Conservation (phyloP, 1,140 invertebrate genomes). For the Saccostrea cuccullata region DNA sequence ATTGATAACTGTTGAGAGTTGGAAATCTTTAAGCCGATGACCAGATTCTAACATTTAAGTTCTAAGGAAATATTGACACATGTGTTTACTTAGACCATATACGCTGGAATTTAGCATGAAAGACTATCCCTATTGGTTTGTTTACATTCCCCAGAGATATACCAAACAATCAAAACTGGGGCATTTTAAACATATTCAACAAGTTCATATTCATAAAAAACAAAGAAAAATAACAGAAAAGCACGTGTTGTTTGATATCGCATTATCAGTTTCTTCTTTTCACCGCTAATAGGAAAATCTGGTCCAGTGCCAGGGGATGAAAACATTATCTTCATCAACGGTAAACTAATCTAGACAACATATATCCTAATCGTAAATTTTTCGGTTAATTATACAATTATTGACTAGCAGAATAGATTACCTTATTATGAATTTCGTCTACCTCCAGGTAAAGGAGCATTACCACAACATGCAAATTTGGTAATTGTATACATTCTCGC, state of each 20-base stretch:
- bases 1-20: background rate
- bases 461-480: slow-evolving; percentile 12
- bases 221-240: background rate
- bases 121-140: background rate
- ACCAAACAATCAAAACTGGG: background rate
- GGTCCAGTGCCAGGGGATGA: slow-evolving; percentile 2
- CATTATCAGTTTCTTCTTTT: slow-evolving; percentile 12
- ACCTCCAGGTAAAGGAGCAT: background rate
- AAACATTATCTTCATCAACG: background rate
- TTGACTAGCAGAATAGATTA: background rate
- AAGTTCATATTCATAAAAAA: background rate
- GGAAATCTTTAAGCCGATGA: background rate
- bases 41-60: background rate
- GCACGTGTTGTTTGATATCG: background rate
- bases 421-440: background rate
- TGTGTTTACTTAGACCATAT: background rate
- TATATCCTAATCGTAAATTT: background rate
- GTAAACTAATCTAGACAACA: background rate
- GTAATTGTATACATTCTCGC: slow-evolving; percentile 28
- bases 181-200: background rate
- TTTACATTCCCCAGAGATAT: background rate
- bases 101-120: background rate
- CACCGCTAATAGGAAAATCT: background rate
- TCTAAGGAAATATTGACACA: background rate
- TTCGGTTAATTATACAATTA: background rate